Evolutionary conservation across 2,113 vertebrate species (phyloP).

Genomic region (Balaeniceps rex): DNA sequence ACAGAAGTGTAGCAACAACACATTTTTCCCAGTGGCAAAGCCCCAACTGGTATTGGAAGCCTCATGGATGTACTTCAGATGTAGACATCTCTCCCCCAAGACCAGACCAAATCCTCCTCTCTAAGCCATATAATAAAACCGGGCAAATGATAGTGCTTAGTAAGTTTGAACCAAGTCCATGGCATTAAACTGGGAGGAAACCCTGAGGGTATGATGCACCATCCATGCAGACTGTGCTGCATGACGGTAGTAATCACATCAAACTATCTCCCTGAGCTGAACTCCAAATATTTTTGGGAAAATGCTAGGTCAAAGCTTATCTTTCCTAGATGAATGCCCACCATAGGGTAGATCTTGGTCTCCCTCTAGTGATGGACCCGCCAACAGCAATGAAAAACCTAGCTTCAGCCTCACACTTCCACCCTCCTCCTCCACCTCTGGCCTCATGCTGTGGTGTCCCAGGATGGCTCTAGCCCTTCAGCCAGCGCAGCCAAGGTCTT

Average conservation of each 20-base stretch:
- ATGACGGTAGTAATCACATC: neutral
- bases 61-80: neutral
- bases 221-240: neutral
- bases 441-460: neutral
- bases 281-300: neutral
- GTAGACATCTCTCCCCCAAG: neutral
- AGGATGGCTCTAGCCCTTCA: neutral
- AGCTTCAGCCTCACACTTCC: neutral
- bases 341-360: neutral
- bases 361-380: slow-evolving; percentile 42
- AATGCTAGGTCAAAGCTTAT: neutral
- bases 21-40: neutral
- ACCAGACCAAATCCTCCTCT: neutral
- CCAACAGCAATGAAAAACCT: neutral
- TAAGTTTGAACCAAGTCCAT: neutral
- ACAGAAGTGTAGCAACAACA: neutral
- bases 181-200: neutral
- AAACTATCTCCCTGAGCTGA: neutral
- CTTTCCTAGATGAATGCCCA: neutral
- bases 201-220: neutral
- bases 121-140: neutral
- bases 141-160: neutral
- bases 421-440: fast-evolving
- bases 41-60: neutral
- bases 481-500: neutral